These are phyloP conservation scores for Pteria penguin DNA, from an alignment of 2,888 invertebrate species.

Conservation along the genomic window DNA sequence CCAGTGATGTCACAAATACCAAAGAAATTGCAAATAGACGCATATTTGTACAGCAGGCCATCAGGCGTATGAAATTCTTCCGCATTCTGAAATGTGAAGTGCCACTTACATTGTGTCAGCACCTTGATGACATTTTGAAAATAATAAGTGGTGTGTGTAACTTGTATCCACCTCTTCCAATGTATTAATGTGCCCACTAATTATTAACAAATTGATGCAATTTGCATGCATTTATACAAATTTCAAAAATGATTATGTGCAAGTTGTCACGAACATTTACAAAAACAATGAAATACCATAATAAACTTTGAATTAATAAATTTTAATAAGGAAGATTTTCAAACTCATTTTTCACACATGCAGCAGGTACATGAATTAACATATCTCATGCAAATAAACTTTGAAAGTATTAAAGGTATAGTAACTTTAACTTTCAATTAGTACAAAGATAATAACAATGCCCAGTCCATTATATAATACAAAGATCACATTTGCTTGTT, in stretches of 20 bases:
- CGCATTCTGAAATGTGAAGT: conserved; percentile 33
- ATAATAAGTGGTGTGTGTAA: conserved; percentile 13
- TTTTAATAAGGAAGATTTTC: too few species aligned
- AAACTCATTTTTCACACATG: too few species aligned
- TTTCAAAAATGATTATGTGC: not conserved
- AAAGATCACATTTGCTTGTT: too few species aligned
- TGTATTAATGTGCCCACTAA: not conserved
- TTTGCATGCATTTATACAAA: not conserved
- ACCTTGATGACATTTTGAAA: conserved; percentile 36
- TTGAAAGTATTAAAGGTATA: too few species aligned
- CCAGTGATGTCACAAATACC: conserved; percentile 28
- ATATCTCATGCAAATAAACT: too few species aligned
- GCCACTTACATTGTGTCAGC: conserved; percentile 15
- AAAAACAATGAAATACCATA: too few species aligned
- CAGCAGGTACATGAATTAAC: too few species aligned
- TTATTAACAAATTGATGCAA: not conserved
- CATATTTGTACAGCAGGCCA: conserved; percentile 42
- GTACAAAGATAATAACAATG: too few species aligned
- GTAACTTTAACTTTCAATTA: too few species aligned
- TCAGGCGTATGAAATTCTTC: conserved; percentile 36
- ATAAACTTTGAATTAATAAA: too few species aligned
- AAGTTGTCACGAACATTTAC: not conserved
- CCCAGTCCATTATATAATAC: too few species aligned
- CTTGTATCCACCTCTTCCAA: conserved; percentile 12
- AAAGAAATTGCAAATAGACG: conserved; percentile 35